Conservation (phyloP, 1,140 invertebrate genomes). For the Bombus superbus region DNA sequence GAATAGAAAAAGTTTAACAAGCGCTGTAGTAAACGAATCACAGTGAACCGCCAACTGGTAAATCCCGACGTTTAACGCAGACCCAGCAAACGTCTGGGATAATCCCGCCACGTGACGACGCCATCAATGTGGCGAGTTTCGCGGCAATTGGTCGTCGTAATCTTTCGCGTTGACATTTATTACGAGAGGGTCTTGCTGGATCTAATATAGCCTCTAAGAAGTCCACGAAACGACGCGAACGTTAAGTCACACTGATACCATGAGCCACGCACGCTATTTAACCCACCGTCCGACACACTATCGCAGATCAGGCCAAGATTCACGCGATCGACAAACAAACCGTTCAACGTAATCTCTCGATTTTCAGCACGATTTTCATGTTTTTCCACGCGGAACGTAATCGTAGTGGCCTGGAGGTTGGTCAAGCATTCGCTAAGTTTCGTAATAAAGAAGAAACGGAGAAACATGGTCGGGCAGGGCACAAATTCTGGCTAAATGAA, state of each 20-base stretch:
- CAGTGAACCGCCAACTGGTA: constrained; percentile 24
- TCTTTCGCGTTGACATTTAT: constrained; percentile 61
- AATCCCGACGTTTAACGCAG: constrained; percentile 60
- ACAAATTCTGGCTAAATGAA: no score
- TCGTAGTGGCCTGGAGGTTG: no score
- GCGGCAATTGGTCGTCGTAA: constrained; percentile 31
- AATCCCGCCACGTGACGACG: constrained; percentile 44
- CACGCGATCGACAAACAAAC: background rate
- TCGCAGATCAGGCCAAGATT: background rate
- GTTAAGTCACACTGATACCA: constrained; percentile 39
- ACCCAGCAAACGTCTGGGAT: constrained; percentile 22
- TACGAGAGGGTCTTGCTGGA: constrained; percentile 48
- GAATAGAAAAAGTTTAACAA: no score
- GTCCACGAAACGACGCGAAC: constrained; percentile 1
- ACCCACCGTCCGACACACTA: background rate
- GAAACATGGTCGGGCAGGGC: background rate
- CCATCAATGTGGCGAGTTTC: background rate
- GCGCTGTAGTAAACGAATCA: no score
- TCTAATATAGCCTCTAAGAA: constrained; percentile 56
- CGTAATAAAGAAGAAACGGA: constrained; percentile 3
- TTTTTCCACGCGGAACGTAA: background rate
- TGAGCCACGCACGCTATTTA: constrained; percentile 18
- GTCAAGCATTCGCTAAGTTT: background rate
- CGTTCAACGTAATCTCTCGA: background rate
- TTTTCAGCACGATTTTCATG: background rate